A percentile compares a stretch with the other conserved stretches of the same genome.
phyloP scores from a whole-genome alignment of 2,113 vertebrate species.

The Crotalus horridus region DNA sequence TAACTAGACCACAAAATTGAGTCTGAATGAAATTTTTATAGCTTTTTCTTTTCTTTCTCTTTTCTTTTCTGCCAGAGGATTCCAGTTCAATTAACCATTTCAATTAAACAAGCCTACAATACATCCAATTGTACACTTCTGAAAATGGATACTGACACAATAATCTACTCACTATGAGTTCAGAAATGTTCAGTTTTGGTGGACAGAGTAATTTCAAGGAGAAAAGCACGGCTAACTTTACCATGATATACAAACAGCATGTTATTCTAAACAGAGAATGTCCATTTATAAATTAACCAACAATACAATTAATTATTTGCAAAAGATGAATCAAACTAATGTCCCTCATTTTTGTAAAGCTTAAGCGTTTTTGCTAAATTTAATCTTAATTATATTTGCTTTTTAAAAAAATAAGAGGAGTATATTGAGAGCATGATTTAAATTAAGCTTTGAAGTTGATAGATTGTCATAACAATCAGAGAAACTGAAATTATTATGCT shows the following conservation, averaged over 20 bases:
- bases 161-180: constrained; percentile 4
- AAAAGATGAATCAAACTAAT: background rate
- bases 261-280: background rate
- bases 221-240: background rate
- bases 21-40: constrained; percentile 70
- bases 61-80: constrained; percentile 60
- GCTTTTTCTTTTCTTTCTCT: background rate
- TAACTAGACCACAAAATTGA: constrained; percentile 63
- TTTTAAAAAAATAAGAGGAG: background rate
- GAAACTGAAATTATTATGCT: background rate
- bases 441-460: background rate
- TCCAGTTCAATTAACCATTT: constrained; percentile 63
- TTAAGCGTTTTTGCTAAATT: background rate
- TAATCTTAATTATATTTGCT: background rate
- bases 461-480: background rate
- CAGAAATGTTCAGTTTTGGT: background rate
- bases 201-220: constrained; percentile 28
- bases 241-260: constrained; percentile 13
- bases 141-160: constrained; percentile 36
- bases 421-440: background rate
- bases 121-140: constrained; percentile 28
- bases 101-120: constrained; percentile 55
- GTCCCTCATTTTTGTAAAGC: background rate
- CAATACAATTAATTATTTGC: background rate
- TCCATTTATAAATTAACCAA: background rate